Conservation (phyloP, 2,113 vertebrate genomes). For the Lycocorax pyrrhopterus region DNA sequence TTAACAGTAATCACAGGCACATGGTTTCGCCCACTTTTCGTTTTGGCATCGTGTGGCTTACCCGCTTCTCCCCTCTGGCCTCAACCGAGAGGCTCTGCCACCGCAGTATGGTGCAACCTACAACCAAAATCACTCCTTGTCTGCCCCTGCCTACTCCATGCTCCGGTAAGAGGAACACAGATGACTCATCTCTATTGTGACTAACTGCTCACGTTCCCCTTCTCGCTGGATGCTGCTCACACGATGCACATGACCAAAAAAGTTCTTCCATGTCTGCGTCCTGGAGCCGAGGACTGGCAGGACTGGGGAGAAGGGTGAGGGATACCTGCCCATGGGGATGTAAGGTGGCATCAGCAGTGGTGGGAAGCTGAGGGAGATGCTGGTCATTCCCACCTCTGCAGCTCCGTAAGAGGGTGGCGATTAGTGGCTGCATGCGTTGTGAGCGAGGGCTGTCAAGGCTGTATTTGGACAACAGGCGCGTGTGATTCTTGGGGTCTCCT, state of each 20-base stretch:
- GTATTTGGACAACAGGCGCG: rapidly evolving
- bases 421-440: rapidly evolving
- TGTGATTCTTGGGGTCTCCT: too few relatives aligned
- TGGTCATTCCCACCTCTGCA: background rate
- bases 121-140: background rate
- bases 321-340: rapidly evolving
- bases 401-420: background rate
- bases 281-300: background rate
- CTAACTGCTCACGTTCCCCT: background rate
- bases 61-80: rapidly evolving
- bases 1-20: background rate
- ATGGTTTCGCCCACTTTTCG: background rate
- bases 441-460: background rate
- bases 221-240: background rate
- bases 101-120: rapidly evolving
- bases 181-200: background rate
- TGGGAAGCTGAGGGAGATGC: rapidly evolving
- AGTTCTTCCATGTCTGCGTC: rapidly evolving
- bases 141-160: background rate
- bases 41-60: background rate
- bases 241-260: background rate
- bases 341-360: rapidly evolving
- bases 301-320: rapidly evolving
- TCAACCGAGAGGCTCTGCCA: rapidly evolving
- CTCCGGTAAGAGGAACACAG: background rate